These are phyloP conservation scores for Zelleria hepariella DNA, from an alignment of 2,888 invertebrate genomes.

Conservation along the genomic window DNA sequence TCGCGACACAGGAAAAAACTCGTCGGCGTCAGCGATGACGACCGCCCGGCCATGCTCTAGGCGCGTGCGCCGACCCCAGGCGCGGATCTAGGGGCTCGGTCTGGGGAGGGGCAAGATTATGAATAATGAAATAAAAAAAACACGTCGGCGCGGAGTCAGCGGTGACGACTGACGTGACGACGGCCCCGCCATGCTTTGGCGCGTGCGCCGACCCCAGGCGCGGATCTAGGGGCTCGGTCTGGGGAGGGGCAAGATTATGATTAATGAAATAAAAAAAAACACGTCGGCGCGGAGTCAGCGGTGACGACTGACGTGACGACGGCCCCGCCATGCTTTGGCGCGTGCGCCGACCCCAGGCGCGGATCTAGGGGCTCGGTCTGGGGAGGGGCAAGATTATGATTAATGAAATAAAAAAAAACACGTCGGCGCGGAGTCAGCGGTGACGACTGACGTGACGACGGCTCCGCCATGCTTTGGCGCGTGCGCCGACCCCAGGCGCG, in stretches of 20 bases:
- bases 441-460: too few species aligned
- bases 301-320: background rate
- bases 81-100: constrained; percentile 40
- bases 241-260: constrained; percentile 38
- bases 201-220: constrained; percentile 9
- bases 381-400: constrained; percentile 38
- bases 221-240: constrained; percentile 41
- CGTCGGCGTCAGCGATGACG: background rate
- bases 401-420: constrained; percentile 18
- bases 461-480: background rate
- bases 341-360: constrained; percentile 9
- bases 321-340: background rate
- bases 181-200: background rate
- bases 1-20: background rate
- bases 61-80: constrained; percentile 8
- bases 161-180: background rate
- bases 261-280: constrained; percentile 24
- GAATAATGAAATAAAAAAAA: constrained; percentile 34
- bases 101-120: constrained; percentile 36
- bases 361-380: constrained; percentile 42
- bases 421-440: background rate
- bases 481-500: constrained; percentile 10
- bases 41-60: background rate
- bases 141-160: background rate
- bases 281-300: background rate